Percentiles rank a stretch among this genome's conserved stretches.
Conservation (phyloP, 2,113 vertebrate species). For the Phasianus colchicus region DNA sequence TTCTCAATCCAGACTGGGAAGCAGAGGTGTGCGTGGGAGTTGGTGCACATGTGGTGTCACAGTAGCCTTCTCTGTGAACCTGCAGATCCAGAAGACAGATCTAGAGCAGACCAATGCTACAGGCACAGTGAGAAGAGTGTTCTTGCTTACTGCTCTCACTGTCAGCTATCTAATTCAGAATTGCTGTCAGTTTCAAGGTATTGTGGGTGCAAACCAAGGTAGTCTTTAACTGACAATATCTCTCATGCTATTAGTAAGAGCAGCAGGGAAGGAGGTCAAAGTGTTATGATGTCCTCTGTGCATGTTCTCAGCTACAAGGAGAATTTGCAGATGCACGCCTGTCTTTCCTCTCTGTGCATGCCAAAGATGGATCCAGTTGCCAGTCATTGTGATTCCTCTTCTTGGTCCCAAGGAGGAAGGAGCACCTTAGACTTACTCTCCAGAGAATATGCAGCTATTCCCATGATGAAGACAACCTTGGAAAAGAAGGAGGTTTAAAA, state of each 20-base stretch:
- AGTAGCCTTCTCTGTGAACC: not conserved
- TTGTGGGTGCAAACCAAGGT: not conserved
- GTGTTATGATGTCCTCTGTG: not conserved
- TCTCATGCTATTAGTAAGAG: not conserved
- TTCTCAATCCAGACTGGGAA: not conserved
- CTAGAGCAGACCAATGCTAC: not conserved
- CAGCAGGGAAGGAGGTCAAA: not conserved
- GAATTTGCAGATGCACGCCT: not conserved
- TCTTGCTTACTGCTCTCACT: not conserved
- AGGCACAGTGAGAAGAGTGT: not conserved
- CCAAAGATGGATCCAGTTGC: not conserved
- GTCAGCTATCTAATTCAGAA: not conserved
- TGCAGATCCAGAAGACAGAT: not conserved
- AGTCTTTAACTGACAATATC: not conserved
- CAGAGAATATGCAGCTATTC: not conserved
- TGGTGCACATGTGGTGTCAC: not conserved
- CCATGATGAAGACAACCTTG: rapidly evolving
- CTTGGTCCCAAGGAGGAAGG: not conserved
- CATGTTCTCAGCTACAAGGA: not conserved
- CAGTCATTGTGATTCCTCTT: not conserved
- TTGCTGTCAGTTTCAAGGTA: not conserved
- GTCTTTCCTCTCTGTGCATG: not conserved
- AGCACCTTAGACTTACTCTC: not conserved
- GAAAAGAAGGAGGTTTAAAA: not conserved
- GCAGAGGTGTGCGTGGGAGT: rapidly evolving